phyloP scores from a whole-genome alignment of 2,113 vertebrate species.

The Campylorhamphus procurvoides region DNA sequence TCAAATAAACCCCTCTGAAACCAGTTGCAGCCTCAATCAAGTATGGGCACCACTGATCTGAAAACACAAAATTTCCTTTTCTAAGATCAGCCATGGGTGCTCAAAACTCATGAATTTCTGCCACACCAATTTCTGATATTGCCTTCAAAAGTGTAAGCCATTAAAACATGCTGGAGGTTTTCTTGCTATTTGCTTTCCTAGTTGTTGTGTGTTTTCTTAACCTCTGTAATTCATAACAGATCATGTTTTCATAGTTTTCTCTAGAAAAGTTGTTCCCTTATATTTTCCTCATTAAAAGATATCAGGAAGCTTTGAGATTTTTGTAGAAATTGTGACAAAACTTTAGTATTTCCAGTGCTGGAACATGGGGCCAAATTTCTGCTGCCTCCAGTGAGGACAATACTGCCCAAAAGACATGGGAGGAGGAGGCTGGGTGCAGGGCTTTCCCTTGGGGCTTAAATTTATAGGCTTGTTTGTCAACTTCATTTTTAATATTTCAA shows the following conservation, averaged over 20 bases:
- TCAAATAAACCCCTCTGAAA: not conserved
- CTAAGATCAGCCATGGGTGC: not conserved
- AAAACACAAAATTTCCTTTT: not conserved
- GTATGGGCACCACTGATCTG: not conserved
- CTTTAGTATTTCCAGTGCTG: not conserved
- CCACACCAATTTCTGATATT: not conserved
- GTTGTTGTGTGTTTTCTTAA: slow-evolving; percentile 22
- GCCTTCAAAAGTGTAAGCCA: not conserved
- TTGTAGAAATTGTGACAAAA: not conserved
- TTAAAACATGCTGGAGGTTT: not conserved
- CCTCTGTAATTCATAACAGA: not conserved
- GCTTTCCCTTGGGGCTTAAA: not conserved
- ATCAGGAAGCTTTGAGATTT: not conserved
- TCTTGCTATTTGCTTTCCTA: not conserved
- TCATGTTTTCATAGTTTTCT: not conserved
- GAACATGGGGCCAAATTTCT: not conserved
- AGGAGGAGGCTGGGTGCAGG: not conserved
- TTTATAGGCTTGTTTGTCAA: not conserved
- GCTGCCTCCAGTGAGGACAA: not conserved
- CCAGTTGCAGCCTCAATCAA: not conserved
- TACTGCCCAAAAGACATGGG: not conserved
- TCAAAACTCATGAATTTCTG: not conserved
- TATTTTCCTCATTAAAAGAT: not conserved
- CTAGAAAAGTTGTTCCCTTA: not conserved
- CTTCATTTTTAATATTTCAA: not conserved